Evolutionary conservation across 2,888 invertebrate genomes (phyloP).

Genomic region (Idaea dimidiata): DNA sequence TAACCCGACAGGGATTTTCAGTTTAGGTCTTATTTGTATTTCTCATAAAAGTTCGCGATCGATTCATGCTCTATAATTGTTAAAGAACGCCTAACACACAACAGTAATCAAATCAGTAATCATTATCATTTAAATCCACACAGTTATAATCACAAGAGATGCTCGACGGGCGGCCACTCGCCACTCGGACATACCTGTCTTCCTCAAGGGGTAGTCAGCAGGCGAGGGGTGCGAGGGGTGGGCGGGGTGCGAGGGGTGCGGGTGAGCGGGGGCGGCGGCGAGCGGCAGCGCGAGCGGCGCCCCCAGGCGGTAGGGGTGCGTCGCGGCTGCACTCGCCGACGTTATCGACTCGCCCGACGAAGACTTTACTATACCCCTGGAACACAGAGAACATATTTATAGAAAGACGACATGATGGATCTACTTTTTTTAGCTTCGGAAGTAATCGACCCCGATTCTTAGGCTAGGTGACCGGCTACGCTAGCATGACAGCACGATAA

Average conservation of each 20-base stretch:
- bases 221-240: slow-evolving; percentile 60
- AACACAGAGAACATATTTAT: neutral
- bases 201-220: slow-evolving; percentile 93
- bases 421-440: too few relatives aligned
- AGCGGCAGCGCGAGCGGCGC: slow-evolving; percentile 76
- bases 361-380: slow-evolving; percentile 84
- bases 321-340: slow-evolving; percentile 76
- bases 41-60: neutral
- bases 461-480: too few relatives aligned
- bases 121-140: neutral
- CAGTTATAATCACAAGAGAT: neutral
- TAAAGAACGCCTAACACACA: neutral
- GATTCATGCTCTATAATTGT: neutral
- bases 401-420: too few relatives aligned
- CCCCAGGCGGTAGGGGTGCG: slow-evolving; percentile 86
- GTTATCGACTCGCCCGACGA: slow-evolving; percentile 84
- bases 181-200: slow-evolving; percentile 94
- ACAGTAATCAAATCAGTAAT: neutral
- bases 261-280: slow-evolving; percentile 59
- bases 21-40: too few relatives aligned
- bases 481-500: too few relatives aligned
- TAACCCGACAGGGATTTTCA: too few relatives aligned
- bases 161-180: too few relatives aligned
- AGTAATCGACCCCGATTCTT: too few relatives aligned
- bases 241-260: slow-evolving; percentile 49